A percentile compares a stretch with the other conserved stretches of the same genome.
These are phyloP conservation scores for Stenolophus ochropezus DNA, from an alignment of 2,888 invertebrate genomes.

Conservation along the genomic window DNA sequence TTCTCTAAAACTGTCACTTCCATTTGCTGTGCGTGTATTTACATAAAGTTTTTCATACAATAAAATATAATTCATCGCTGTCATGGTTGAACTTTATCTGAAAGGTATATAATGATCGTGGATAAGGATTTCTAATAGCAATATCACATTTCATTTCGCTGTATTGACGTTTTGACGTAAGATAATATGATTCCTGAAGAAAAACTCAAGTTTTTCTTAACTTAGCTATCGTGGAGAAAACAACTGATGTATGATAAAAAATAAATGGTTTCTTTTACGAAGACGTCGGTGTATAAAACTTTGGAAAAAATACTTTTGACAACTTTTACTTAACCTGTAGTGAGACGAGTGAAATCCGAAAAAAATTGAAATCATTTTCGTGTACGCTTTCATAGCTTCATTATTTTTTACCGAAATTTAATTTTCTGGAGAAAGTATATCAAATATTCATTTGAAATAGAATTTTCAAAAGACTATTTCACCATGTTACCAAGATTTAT, in stretches of 20 bases:
- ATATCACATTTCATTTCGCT: conserved; percentile 21
- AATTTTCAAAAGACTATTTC: too few species aligned
- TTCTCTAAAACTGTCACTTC: not conserved
- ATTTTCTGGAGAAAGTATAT: too few species aligned
- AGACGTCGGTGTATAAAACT: not conserved
- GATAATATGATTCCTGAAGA: conserved; percentile 25
- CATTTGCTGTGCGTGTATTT: not conserved
- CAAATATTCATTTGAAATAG: too few species aligned
- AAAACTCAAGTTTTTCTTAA: conserved; percentile 1
- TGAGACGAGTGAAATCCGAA: not conserved
- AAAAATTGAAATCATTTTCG: not conserved
- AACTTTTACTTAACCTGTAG: conserved; percentile 4
- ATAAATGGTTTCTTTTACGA: conserved; percentile 18
- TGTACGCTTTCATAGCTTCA: not conserved
- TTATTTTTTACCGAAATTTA: too few species aligned
- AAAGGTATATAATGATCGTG: conserved; percentile 15
- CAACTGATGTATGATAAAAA: conserved; percentile 28
- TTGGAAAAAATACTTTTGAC: conserved; percentile 14
- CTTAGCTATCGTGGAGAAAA: conserved; percentile 6
- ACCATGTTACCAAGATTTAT: too few species aligned
- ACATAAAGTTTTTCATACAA: not conserved
- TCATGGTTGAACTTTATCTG: not conserved
- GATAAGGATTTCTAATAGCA: conserved; percentile 19
- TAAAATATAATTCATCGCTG: not conserved
- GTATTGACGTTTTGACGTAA: conserved; percentile 35